These are phyloP conservation scores for Peromyscus eremicus DNA, from an alignment of 2,797 vertebrate species.

Conservation along the genomic window DNA sequence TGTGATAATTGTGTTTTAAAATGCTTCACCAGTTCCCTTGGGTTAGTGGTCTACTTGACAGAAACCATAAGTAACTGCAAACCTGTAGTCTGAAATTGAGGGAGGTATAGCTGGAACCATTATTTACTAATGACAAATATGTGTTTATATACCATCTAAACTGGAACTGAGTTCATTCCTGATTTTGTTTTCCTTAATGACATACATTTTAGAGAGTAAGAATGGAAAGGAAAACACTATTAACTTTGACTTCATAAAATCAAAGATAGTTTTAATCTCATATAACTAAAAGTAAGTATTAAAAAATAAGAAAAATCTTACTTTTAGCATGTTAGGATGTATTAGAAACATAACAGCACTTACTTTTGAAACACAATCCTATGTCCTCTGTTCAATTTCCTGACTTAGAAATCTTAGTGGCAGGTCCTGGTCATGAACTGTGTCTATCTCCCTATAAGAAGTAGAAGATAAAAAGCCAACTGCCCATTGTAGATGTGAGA, in stretches of 20 bases:
- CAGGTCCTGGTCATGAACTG: no score
- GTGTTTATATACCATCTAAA: background rate
- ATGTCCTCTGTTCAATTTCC: background rate
- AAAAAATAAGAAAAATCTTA: background rate
- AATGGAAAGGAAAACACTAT: background rate
- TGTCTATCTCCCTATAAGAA: background rate
- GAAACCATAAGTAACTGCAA: background rate
- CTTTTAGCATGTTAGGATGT: background rate
- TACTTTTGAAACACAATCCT: background rate
- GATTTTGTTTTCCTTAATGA: background rate
- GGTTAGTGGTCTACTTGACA: background rate
- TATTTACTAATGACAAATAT: background rate
- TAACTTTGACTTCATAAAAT: background rate
- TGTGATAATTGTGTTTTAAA: background rate
- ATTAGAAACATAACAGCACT: fast-evolving
- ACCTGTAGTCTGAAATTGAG: background rate
- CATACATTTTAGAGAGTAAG: background rate
- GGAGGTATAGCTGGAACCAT: background rate
- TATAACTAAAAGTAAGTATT: background rate
- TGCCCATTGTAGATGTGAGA: no score
- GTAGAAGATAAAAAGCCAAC: background rate
- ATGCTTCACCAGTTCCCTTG: background rate
- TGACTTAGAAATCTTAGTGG: background rate
- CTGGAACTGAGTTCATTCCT: background rate
- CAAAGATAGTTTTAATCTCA: background rate